Conservation (phyloP, 2,797 vertebrate genomes). For the Distichodus sexfasciatus region DNA sequence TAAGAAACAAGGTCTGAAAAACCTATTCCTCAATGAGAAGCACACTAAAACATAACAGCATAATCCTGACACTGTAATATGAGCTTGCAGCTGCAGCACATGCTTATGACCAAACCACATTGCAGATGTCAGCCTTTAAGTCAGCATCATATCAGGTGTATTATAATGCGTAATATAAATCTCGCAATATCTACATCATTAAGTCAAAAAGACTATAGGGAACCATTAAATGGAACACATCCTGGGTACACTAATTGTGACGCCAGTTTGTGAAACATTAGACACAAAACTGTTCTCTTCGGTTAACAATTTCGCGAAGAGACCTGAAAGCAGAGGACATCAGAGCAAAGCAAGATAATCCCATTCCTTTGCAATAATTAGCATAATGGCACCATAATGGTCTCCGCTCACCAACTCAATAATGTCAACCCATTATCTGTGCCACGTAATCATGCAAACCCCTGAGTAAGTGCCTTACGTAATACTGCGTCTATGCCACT, state of each 20-base stretch:
- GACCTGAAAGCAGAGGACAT: constrained; percentile 29
- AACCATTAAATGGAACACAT: not conserved
- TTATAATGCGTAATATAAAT: not conserved
- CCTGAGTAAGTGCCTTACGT: constrained; percentile 24
- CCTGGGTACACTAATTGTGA: not conserved
- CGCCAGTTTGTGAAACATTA: not conserved
- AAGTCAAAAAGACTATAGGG: not conserved
- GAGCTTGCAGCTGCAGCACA: no score
- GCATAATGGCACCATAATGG: constrained; percentile 61
- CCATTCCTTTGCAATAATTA: constrained; percentile 60
- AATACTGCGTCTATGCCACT: constrained; percentile 14
- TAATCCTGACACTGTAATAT: no score
- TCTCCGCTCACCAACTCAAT: constrained; percentile 60
- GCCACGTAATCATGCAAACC: constrained; percentile 11
- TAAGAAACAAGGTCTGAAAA: no score
- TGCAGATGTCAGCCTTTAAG: no score
- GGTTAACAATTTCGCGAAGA: constrained; percentile 18
- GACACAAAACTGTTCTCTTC: constrained; percentile 15
- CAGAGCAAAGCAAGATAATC: constrained; percentile 49
- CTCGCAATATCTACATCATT: not conserved
- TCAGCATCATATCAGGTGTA: not conserved
- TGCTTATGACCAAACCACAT: no score
- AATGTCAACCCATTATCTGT: constrained; percentile 52
- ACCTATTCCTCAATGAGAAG: no score
- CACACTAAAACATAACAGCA: no score